Percentiles rank a stretch among this genome's conserved stretches.
Conservation (phyloP, 2,113 vertebrate genomes). For the Plecotus auritus region DNA sequence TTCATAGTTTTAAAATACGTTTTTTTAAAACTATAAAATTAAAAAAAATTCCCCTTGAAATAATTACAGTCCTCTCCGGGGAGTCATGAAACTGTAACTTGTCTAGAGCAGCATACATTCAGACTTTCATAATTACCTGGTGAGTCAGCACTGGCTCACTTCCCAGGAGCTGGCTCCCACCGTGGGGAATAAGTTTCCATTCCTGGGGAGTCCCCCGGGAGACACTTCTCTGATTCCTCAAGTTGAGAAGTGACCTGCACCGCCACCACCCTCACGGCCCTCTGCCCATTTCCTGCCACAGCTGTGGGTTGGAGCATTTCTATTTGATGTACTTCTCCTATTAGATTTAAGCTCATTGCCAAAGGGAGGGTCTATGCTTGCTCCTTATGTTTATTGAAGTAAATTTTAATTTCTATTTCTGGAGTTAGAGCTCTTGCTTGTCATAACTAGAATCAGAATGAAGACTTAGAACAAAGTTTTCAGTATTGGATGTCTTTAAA, state of each 20-base stretch:
- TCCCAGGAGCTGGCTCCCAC: conserved; percentile 30
- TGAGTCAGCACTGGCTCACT: conserved; percentile 52
- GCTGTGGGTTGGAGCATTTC: neutral
- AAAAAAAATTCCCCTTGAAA: neutral
- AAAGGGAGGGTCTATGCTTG: neutral
- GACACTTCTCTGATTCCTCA: conserved; percentile 30
- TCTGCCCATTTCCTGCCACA: neutral
- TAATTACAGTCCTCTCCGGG: conserved; percentile 6
- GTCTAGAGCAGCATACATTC: neutral
- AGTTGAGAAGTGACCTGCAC: neutral
- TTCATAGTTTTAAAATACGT: neutral
- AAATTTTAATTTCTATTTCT: neutral
- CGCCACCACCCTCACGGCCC: neutral
- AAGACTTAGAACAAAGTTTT: neutral
- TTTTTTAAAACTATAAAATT: neutral
- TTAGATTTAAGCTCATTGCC: neutral
- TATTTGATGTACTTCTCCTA: rapidly evolving
- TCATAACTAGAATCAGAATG: neutral
- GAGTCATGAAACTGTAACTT: neutral
- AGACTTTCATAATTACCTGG: conserved; percentile 19
- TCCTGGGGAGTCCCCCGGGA: neutral
- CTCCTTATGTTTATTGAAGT: neutral
- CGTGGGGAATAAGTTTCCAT: neutral
- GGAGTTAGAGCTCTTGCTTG: neutral
- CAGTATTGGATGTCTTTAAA: neutral